These are phyloP conservation scores for Chrysogorgia sp. DNA, from an alignment of 92 coral and sea anemone genomes.

Conservation along the genomic window DNA sequence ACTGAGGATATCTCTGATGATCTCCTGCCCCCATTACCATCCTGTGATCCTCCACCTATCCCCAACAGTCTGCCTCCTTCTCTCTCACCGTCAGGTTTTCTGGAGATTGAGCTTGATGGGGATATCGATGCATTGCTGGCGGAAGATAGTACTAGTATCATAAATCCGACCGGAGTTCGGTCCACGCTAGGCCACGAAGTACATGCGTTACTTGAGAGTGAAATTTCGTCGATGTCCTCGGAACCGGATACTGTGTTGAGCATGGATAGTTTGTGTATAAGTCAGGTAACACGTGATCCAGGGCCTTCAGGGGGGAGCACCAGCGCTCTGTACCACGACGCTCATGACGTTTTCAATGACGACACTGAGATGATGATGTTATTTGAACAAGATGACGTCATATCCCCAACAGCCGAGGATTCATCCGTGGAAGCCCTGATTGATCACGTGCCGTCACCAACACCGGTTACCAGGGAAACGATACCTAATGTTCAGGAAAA, in stretches of 20 bases:
- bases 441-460: neutral
- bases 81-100: slow-evolving; percentile 35
- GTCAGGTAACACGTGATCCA: neutral
- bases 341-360: slow-evolving; percentile 24
- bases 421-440: neutral
- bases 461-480: neutral
- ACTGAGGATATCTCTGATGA: slow-evolving; percentile 26
- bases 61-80: slow-evolving; percentile 65
- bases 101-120: slow-evolving; percentile 30
- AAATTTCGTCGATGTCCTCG: slow-evolving; percentile 51
- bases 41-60: slow-evolving; percentile 75
- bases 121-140: slow-evolving; percentile 25
- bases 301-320: neutral
- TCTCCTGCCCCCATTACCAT: slow-evolving; percentile 73
- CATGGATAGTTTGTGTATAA: slow-evolving; percentile 6
- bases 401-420: neutral
- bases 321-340: neutral
- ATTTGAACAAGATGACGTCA: slow-evolving; percentile 13
- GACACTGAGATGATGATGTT: slow-evolving; percentile 12
- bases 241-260: slow-evolving; percentile 7
- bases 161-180: slow-evolving; percentile 55
- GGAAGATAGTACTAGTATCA: neutral
- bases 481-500: neutral
- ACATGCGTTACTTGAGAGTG: slow-evolving; percentile 65
- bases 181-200: slow-evolving; percentile 52